Percentiles rank a stretch among this genome's conserved stretches.
These are phyloP conservation scores for Noctuana brunneofusca DNA, from an alignment of 2,888 invertebrate species.

Conservation along the genomic window DNA sequence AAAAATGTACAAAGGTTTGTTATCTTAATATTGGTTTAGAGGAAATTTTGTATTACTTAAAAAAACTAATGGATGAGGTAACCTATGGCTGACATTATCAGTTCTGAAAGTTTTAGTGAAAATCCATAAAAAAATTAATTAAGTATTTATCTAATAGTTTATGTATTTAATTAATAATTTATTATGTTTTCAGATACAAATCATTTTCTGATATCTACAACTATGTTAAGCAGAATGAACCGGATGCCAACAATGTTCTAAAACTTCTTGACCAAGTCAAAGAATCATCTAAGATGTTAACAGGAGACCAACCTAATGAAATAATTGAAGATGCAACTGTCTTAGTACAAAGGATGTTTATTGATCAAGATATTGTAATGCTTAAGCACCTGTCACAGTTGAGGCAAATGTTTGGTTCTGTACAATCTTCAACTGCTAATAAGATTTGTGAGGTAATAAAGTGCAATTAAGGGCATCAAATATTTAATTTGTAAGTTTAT, in stretches of 20 bases:
- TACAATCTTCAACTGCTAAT: slow-evolving; percentile 76
- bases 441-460: slow-evolving; percentile 81
- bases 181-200: slow-evolving; percentile 63
- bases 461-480: too few relatives aligned
- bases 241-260: slow-evolving; percentile 57
- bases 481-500: too few relatives aligned
- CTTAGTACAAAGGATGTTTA: slow-evolving; percentile 83
- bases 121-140: too few relatives aligned
- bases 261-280: slow-evolving; percentile 57
- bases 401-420: slow-evolving; percentile 83
- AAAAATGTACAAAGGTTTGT: slow-evolving; percentile 42
- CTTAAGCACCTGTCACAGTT: slow-evolving; percentile 82
- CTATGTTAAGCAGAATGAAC: slow-evolving; percentile 66
- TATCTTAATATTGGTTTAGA: too few relatives aligned
- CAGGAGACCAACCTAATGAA: slow-evolving; percentile 82
- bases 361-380: slow-evolving; percentile 83
- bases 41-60: too few relatives aligned
- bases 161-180: neutral
- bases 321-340: slow-evolving; percentile 85
- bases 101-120: too few relatives aligned
- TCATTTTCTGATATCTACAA: slow-evolving; percentile 76
- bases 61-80: too few relatives aligned
- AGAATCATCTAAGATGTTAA: slow-evolving; percentile 64
- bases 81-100: too few relatives aligned
- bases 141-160: too few relatives aligned